Evolutionary conservation across 1,140 invertebrate genomes (phyloP).

Genomic region (Drosophila lacteicornis): DNA sequence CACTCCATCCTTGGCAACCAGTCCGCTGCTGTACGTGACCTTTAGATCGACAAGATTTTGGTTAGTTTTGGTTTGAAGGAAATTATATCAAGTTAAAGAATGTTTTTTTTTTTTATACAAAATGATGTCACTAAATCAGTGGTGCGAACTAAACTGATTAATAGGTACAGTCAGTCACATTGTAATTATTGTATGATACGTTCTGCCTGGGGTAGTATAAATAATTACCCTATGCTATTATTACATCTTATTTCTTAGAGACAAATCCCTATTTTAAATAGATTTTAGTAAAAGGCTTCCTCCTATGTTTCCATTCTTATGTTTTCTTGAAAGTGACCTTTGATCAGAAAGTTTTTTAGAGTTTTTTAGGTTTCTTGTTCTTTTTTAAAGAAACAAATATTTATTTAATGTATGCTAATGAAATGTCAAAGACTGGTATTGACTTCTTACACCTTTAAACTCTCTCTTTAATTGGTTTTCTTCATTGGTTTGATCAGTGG

Average conservation of each 20-base stretch:
- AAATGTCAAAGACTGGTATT: background rate
- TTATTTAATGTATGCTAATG: background rate
- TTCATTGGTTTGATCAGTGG: background rate
- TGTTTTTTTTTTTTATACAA: background rate
- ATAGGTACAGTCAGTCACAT: background rate
- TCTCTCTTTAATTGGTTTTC: background rate
- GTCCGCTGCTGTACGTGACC: conserved; percentile 86
- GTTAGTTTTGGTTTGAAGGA: background rate
- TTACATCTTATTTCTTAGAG: no score
- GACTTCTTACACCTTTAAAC: background rate
- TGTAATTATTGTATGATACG: background rate
- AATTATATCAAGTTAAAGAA: background rate
- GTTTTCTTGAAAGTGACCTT: conserved; percentile 41
- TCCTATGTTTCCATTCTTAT: background rate
- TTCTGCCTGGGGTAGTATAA: background rate
- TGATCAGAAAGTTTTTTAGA: conserved; percentile 29
- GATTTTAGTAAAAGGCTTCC: no score
- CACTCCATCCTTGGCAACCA: conserved; percentile 88
- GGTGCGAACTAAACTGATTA: background rate
- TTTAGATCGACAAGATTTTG: conserved; percentile 27
- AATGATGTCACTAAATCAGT: background rate
- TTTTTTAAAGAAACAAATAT: background rate
- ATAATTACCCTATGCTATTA: background rate
- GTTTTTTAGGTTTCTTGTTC: background rate
- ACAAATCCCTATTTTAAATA: no score